Conservation (phyloP, 2,113 vertebrate genomes). For the Malaclemys terrapin region DNA sequence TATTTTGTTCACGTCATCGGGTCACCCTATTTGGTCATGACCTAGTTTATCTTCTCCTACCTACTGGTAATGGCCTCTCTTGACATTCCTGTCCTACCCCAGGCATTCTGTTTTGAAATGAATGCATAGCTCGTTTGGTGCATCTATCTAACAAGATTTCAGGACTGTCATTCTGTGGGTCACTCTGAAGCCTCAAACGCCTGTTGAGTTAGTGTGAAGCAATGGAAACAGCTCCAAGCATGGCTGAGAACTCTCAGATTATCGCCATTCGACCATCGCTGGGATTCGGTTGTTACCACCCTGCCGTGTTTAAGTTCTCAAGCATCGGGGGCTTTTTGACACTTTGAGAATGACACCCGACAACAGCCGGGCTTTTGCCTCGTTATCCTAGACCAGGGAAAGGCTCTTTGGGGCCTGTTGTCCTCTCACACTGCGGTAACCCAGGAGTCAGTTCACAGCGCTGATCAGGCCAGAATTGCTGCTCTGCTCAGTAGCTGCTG, state of each 20-base stretch:
- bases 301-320: not conserved
- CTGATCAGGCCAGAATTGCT: rapidly evolving
- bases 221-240: not conserved
- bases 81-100: not conserved
- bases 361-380: not conserved
- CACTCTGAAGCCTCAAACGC: not conserved
- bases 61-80: not conserved
- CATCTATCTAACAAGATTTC: not conserved
- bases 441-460: not conserved
- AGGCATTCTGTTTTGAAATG: conserved; percentile 50
- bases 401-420: conserved; percentile 16
- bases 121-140: conserved; percentile 14
- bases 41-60: not conserved
- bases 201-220: not conserved
- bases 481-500: not conserved
- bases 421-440: rapidly evolving
- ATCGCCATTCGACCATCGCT: not conserved
- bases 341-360: not conserved
- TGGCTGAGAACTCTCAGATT: not conserved
- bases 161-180: not conserved
- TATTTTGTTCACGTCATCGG: too few relatives aligned
- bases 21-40: too few relatives aligned
- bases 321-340: not conserved
- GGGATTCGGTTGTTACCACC: not conserved
- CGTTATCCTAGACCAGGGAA: conserved; percentile 64